Evolutionary conservation across 1,140 invertebrate species (phyloP), one percentile per base, ranked within the genome.

Genomic region (Pachyrhynchus sulphureomaculatus): DNA sequence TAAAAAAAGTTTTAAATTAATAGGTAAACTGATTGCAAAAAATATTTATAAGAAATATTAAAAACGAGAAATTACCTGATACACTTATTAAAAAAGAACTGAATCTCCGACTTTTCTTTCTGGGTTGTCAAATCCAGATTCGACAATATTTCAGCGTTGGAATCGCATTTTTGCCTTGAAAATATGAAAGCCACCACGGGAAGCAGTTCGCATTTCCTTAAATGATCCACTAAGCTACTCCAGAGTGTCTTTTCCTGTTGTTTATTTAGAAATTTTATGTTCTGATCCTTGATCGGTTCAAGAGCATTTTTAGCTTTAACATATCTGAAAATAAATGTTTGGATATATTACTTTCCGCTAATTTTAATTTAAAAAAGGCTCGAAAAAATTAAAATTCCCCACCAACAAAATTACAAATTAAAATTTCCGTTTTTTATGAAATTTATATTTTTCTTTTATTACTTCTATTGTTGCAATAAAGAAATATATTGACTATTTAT

Each of bases 201-300:
- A 5, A 32, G 29, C 29, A 32, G 29, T 5, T 32, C 29, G 5
- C 12, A 6, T 12, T 5, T 6, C 29, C 5, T 5, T 12, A 32
- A 12, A 12, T 32, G 29, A 12, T 32, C 29, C 5, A 32, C 12
- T 5, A 32, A 12, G 29, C 12, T 32, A 5, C 5, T 32, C 5
- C 12, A 32, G 29, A 32, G 85, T 37, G 88, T 93, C 74, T 90
- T 88, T 67, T 95, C 92, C 69, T 92, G 84, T 53, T 84, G 80
- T 13, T 73, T 67, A 53, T 67, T 72, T 55, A 80, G 65, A 36
- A 36, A 64, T 15, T 47, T 55, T 44, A 45, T 57, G 15, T 62
- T 64, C 9, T 17, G 26, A 34, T 60, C 55, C 29, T 64, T 54
- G 82, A 33, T 13, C 21, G 13, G 44, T 42, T 63, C 47, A 10